Percentiles rank a stretch among this genome's conserved stretches.
Evolutionary conservation across 2,113 vertebrate species (phyloP).

Genomic region (Xenotilapia flavipinnis): DNA sequence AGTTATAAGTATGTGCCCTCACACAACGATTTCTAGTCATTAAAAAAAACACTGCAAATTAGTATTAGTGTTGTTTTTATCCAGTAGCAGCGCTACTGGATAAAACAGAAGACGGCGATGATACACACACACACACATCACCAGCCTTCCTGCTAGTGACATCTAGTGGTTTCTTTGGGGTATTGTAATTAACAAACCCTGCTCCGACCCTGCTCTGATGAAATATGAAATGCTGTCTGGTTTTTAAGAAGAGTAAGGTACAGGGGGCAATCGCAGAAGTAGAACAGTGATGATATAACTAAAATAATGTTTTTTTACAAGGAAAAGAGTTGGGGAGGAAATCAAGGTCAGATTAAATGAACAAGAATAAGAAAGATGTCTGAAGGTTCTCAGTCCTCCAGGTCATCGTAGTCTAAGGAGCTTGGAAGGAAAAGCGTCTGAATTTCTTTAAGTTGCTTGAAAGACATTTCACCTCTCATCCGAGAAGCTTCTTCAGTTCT

Average conservation of each 20-base stretch:
- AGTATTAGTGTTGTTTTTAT: not conserved
- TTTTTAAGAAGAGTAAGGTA: not conserved
- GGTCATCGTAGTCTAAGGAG: not conserved
- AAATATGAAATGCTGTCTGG: not conserved
- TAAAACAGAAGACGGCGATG: rapidly evolving
- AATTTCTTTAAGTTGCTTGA: not conserved
- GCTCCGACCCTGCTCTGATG: not conserved
- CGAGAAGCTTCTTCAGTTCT: rapidly evolving
- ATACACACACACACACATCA: not conserved
- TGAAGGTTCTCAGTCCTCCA: not conserved
- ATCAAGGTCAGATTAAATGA: not conserved
- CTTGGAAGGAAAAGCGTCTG: rapidly evolving
- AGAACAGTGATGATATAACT: not conserved
- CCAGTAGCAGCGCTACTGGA: rapidly evolving
- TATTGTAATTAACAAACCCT: not conserved
- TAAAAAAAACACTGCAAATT: not conserved
- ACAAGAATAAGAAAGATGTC: not conserved
- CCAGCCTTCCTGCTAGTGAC: not conserved
- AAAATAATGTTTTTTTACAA: not conserved
- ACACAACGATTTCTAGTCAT: not conserved
- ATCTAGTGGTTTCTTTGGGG: not conserved
- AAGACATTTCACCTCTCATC: not conserved
- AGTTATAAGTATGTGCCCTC: no score
- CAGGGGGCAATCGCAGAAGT: not conserved
- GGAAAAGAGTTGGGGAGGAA: not conserved